These are phyloP conservation scores for Tethea ocularis DNA, from an alignment of 2,888 invertebrate genomes.

Conservation along the genomic window DNA sequence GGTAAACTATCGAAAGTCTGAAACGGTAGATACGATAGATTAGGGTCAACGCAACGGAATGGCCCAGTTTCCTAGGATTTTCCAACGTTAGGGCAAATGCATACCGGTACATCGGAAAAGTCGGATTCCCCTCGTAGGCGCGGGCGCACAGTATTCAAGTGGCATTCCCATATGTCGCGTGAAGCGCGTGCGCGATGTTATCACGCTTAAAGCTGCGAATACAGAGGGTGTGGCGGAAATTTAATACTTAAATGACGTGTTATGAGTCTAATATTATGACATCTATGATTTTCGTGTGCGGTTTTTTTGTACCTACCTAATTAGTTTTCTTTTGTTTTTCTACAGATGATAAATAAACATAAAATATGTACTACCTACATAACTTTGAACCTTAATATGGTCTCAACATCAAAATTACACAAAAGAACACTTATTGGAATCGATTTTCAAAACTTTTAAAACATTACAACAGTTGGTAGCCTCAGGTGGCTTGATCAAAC, in stretches of 20 bases:
- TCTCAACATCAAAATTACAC: too few relatives aligned
- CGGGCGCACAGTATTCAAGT: too few relatives aligned
- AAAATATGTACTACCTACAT: not conserved
- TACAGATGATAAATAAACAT: not conserved
- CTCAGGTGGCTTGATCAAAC: too few relatives aligned
- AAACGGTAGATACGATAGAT: not conserved
- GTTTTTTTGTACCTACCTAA: not conserved
- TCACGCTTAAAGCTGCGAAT: not conserved
- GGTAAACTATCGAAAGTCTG: too few relatives aligned
- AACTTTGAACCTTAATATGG: too few relatives aligned
- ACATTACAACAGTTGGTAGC: too few relatives aligned
- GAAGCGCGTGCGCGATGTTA: too few relatives aligned
- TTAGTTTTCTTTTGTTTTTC: not conserved
- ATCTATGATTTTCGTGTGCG: not conserved
- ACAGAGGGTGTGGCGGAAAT: not conserved
- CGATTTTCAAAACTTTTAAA: too few relatives aligned
- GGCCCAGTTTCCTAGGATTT: not conserved
- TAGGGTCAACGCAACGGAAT: not conserved
- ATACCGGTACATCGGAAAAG: not conserved
- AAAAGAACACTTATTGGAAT: too few relatives aligned
- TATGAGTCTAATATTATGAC: not conserved
- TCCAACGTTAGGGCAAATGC: not conserved
- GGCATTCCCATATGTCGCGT: too few relatives aligned
- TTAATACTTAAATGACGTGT: not conserved
- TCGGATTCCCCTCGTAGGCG: not conserved